Conservation (phyloP, 2,113 vertebrate genomes). For the Osmerus mordax region DNA sequence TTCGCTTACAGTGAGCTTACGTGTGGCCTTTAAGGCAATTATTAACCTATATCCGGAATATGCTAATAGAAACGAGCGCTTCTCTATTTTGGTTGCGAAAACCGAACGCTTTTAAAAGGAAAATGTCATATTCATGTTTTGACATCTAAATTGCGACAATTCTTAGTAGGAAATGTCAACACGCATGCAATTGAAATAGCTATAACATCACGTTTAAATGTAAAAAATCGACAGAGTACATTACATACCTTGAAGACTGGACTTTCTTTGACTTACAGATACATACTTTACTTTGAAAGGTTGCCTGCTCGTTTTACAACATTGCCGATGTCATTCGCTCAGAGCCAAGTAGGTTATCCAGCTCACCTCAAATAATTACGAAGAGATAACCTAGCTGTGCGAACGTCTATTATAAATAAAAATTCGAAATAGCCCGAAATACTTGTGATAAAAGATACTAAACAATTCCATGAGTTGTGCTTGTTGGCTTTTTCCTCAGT, state of each 20-base stretch:
- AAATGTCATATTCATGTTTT: no score
- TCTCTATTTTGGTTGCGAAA: no score
- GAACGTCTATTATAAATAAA: not conserved
- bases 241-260: slow-evolving; percentile 60
- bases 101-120: no score
- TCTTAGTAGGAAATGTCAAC: no score
- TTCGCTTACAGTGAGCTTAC: no score
- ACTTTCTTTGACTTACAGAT: slow-evolving; percentile 36
- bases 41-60: no score
- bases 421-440: not conserved
- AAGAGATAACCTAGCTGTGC: slow-evolving; percentile 40
- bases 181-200: no score
- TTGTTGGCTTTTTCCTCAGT: slow-evolving; percentile 30
- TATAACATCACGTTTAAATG: no score
- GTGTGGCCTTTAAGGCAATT: no score
- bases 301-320: slow-evolving; percentile 32
- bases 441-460: not conserved
- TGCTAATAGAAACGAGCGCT: no score
- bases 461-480: not conserved
- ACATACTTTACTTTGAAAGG: slow-evolving; percentile 33
- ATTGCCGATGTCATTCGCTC: slow-evolving; percentile 21
- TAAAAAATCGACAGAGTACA: not conserved
- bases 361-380: slow-evolving; percentile 15
- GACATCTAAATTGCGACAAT: no score
- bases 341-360: slow-evolving; percentile 11